Evolutionary conservation across 1,140 invertebrate species (phyloP), one percentile per base, ranked within the genome.

Genomic region (Zaprionus lachaisei): DNA sequence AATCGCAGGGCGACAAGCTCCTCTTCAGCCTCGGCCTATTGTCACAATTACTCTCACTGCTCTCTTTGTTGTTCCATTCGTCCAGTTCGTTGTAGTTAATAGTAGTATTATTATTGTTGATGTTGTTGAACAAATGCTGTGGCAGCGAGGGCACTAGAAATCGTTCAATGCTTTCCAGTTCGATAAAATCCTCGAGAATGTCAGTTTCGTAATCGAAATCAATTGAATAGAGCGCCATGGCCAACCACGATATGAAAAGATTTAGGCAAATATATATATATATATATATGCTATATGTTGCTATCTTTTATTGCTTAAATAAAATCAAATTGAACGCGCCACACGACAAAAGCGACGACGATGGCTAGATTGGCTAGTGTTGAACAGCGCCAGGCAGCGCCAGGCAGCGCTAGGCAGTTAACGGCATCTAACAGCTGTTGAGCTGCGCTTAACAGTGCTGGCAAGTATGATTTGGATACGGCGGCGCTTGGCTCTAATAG

Each of bases 341-440:
- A n/a, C 51, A 41, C 7, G 51, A 5, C 47, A 22, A 28, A 56
- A 28, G 54, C 54, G 54, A n/a, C 54, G 54, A 1, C 54, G 24
- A 24, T 20, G 12, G 11, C 31, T 34, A 34, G 31, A 34, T 0
- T 5, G 4, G 15, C 24, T 4, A 83, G 81, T 80, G 68, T 54
- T 79, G 55, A 37, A n/a, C 4, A 77, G 49, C 44, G 15, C 0
- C n/a, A 12, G 3, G 11, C 4, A 77, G 49, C 44, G 15, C 0
- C n/a, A 12, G 3, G 11, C 3, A 17, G n/a, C 6, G 34, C 44
- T 9, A 31, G 1, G 6, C n/a, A 51, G 20, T 47, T 85, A 85
- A 85, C 82, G 82, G 82, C 67, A 68, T 26, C 73, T 58, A 1
- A 11, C 82, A 85, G 79, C 79, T 85, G 82, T n/a, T 24, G 17